Conservation (phyloP, 2,888 invertebrate genomes). For the Chloroclysta siterata region DNA sequence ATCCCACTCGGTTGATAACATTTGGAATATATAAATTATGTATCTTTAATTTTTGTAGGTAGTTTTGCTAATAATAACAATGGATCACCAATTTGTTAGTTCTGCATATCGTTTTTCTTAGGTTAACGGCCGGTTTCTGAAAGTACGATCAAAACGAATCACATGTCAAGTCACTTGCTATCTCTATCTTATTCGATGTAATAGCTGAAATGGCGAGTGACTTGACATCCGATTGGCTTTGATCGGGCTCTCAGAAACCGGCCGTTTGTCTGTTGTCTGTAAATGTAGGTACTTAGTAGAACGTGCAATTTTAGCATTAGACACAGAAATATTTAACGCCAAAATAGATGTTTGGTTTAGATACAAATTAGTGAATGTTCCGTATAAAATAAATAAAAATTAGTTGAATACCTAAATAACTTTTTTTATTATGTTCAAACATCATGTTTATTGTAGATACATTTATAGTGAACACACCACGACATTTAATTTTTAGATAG, state of each 20-base stretch:
- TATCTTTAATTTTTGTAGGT: conserved; percentile 1
- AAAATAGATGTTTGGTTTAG: conserved; percentile 74
- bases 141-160: too few species aligned
- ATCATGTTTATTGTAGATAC: too few species aligned
- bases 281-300: conserved; percentile 52
- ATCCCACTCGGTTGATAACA: neutral
- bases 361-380: conserved; percentile 82
- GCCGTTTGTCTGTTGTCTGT: conserved; percentile 43
- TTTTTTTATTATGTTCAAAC: conserved; percentile 3
- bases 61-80: neutral
- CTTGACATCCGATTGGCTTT: too few species aligned
- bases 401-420: conserved; percentile 40
- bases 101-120: conserved; percentile 42
- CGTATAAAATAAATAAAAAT: conserved; percentile 71
- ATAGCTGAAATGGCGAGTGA: too few species aligned
- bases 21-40: neutral
- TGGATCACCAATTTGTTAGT: conserved; percentile 17
- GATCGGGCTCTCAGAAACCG: too few species aligned
- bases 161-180: too few species aligned
- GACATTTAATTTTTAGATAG: too few species aligned
- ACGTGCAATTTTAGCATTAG: conserved; percentile 81
- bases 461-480: too few species aligned
- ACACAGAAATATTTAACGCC: conserved; percentile 68
- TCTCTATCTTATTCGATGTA: too few species aligned
- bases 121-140: conserved; percentile 6